Evolutionary conservation across 2,113 vertebrate genomes (phyloP), one percentile per base, ranked within the genome.

Genomic region (Onychorhynchus coronatus): DNA sequence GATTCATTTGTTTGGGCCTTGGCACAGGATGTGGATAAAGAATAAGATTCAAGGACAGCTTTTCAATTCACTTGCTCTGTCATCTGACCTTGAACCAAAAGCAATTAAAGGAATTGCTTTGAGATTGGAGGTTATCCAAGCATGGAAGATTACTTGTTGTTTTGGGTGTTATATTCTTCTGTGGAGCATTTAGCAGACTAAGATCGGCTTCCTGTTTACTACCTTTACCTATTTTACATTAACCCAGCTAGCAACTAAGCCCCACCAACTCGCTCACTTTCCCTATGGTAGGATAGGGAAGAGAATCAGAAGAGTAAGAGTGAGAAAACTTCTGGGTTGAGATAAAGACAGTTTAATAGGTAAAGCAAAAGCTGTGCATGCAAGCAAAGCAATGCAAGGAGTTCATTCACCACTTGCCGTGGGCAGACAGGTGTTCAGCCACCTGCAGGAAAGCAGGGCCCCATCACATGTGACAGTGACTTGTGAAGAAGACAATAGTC

Each of bases 211-310:
- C 14, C 5, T 41, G 5, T 62, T 62, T 31, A 31, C 11, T 68
- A 30, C 3, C 22, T 74, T 50, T 37, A 14, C 24, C 14, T 53
- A 53, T 22, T 27, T 14, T 42, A 15, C 8, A 22, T 68, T 41
- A 15, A 55, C 24, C 6, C n/a, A 47, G 11, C 18, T 47, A 20
- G 9, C 24, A 62, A 15, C 24, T 30, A 41, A 62, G 11, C 21
- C 33, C 11, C 25, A 31, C 17, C 2, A 0, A 0, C 39, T 47
- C 4, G 9, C 16, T 68, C 20, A 21, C 39, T 39, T 67, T 68
- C 17, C 31, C 14, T 62, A 55, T 68, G 39, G 24, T 82, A 20
- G n/a, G 6, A 47, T 47, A 30, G 13, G 30, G 62, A 52, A 31
- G 20, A 24, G 21, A 73, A 47, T n/a, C 28, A 61, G 52, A 46